Percentiles rank a stretch among this genome's conserved stretches.
Evolutionary conservation across 2,888 invertebrate genomes (phyloP).

Genomic region (Siphonodentalium dalli): DNA sequence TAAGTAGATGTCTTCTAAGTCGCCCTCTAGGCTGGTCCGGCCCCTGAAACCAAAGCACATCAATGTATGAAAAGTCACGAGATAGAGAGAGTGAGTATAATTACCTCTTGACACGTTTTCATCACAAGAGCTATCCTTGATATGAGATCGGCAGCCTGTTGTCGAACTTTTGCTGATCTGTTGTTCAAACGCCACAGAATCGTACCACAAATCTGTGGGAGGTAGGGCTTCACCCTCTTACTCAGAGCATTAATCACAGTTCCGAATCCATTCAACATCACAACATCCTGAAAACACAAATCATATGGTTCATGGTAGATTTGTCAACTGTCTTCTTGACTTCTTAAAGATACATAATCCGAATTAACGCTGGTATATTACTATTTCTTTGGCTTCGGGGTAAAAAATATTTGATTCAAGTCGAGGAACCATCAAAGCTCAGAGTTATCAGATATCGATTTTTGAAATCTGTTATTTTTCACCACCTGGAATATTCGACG

Average conservation of each 20-base stretch:
- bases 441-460: no score
- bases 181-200: constrained; percentile 99
- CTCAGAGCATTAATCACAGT: constrained; percentile 98
- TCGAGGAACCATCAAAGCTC: no score
- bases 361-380: no score
- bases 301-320: not conserved
- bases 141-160: constrained; percentile 99
- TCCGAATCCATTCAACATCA: constrained; percentile 99
- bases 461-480: no score
- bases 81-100: constrained; percentile 2
- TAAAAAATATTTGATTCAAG: no score
- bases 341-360: no score
- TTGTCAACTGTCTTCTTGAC: not conserved
- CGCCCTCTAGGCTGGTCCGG: no score
- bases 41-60: no score
- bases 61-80: not conserved
- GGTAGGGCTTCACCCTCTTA: constrained; percentile 95
- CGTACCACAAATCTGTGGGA: constrained; percentile 99
- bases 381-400: no score
- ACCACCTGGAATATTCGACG: no score
- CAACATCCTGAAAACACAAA: constrained; percentile 79
- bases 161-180: constrained; percentile 97
- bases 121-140: constrained; percentile 96
- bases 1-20: not conserved
- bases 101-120: constrained; percentile 97